Conservation (phyloP, 2,888 invertebrate genomes). For the Agrotis exclamationis region DNA sequence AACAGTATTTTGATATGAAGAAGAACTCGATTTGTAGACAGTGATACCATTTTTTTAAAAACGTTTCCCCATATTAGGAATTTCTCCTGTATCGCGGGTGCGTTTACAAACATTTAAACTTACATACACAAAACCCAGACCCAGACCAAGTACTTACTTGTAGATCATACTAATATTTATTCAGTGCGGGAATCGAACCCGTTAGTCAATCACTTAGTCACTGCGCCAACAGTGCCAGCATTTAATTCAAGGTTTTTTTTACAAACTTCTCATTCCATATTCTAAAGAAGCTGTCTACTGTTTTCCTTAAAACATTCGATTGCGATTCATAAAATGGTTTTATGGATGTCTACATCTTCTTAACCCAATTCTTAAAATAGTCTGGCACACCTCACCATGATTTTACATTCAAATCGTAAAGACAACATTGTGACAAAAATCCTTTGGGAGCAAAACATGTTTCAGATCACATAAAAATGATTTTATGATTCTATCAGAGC, state of each 20-base stretch:
- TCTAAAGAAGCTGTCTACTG: neutral
- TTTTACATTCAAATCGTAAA: conserved; percentile 75
- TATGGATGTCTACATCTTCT: conserved; percentile 43
- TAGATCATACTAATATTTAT: too few species aligned
- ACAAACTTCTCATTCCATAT: neutral
- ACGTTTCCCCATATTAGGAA: too few species aligned
- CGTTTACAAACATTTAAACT: too few species aligned
- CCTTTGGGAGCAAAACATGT: conserved; percentile 79
- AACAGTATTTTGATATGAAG: neutral
- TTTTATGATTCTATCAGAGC: conserved; percentile 86
- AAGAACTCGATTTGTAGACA: neutral
- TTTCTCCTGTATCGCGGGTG: too few species aligned
- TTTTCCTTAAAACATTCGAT: conserved; percentile 33
- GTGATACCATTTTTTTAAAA: too few species aligned
- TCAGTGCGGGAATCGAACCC: too few species aligned
- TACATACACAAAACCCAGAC: too few species aligned
- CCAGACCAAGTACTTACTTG: too few species aligned
- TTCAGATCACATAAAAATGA: conserved; percentile 85
- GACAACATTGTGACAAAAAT: conserved; percentile 85
- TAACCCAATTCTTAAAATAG: conserved; percentile 56
- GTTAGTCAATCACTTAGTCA: too few species aligned
- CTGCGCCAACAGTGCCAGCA: too few species aligned
- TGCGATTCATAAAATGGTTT: conserved; percentile 52
- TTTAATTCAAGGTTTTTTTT: neutral
- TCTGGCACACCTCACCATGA: conserved; percentile 67